Conservation (phyloP, 2,113 vertebrate species). For the Apodemus speciosus region DNA sequence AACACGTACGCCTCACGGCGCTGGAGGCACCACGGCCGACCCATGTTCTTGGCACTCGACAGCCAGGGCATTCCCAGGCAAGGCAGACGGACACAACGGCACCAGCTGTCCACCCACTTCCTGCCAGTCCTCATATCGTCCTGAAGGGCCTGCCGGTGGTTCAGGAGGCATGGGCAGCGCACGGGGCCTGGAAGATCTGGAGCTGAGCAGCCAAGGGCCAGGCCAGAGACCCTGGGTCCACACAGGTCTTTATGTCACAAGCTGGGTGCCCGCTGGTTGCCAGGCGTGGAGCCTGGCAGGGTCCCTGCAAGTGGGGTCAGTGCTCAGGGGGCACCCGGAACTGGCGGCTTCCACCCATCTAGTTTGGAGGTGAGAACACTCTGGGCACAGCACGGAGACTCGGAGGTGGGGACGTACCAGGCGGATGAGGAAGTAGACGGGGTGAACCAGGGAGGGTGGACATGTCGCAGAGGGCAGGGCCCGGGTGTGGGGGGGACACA, state of each 20-base stretch:
- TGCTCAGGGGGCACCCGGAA: not conserved
- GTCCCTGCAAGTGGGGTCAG: not conserved
- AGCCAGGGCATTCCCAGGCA: conserved; percentile 87
- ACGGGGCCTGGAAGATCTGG: not conserved
- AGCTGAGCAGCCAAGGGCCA: not conserved
- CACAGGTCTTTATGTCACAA: not conserved
- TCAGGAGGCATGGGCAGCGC: not conserved
- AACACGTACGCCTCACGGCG: conserved; percentile 93
- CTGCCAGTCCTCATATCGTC: conserved; percentile 91
- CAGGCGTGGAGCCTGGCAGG: not conserved
- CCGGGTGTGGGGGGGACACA: rapidly evolving
- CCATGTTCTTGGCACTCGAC: conserved; percentile 95
- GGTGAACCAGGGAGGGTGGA: not conserved
- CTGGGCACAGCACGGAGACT: not conserved
- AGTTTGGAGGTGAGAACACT: not conserved
- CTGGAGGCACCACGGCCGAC: conserved; percentile 90
- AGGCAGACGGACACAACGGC: conserved; percentile 88
- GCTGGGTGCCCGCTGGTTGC: not conserved
- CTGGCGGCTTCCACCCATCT: not conserved
- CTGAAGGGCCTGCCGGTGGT: not conserved
- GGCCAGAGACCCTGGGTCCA: not conserved
- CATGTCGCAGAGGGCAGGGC: not conserved
- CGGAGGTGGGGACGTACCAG: not conserved
- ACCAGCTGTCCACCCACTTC: conserved; percentile 94
- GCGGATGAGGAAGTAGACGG: too few relatives aligned